Percentiles rank a stretch among this genome's conserved stretches.
Evolutionary conservation across 2,113 vertebrate species (phyloP).

Genomic region (Strix uralensis): DNA sequence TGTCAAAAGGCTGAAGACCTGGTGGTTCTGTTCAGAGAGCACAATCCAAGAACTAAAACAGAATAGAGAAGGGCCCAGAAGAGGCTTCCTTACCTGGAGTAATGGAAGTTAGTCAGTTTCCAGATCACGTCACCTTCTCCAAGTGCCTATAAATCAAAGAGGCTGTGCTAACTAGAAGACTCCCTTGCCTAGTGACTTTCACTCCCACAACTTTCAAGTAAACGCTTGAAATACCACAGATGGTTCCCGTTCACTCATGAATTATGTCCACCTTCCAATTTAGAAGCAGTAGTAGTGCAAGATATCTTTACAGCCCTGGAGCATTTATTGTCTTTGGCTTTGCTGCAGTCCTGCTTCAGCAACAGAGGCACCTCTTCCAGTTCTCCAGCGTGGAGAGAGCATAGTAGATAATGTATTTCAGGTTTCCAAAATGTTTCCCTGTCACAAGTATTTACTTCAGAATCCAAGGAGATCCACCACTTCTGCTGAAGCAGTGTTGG

Average conservation of each 20-base stretch:
- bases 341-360: not conserved
- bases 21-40: not conserved
- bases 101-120: not conserved
- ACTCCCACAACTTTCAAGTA: not conserved
- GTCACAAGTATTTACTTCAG: not conserved
- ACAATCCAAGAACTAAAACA: not conserved
- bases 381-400: not conserved
- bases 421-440: not conserved
- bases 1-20: not conserved
- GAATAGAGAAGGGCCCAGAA: not conserved
- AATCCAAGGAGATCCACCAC: not conserved
- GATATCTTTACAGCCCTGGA: not conserved
- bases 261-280: not conserved
- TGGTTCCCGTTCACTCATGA: not conserved
- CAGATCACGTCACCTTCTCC: not conserved
- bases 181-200: not conserved
- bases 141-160: not conserved
- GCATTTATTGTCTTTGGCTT: not conserved
- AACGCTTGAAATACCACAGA: not conserved
- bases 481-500: not conserved
- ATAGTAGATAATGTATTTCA: not conserved
- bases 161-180: not conserved
- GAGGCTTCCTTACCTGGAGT: not conserved
- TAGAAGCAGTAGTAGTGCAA: not conserved
- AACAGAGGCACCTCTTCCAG: not conserved